phyloP scores from a whole-genome alignment of 2,113 vertebrate genomes.

The Caranx melampygus region DNA sequence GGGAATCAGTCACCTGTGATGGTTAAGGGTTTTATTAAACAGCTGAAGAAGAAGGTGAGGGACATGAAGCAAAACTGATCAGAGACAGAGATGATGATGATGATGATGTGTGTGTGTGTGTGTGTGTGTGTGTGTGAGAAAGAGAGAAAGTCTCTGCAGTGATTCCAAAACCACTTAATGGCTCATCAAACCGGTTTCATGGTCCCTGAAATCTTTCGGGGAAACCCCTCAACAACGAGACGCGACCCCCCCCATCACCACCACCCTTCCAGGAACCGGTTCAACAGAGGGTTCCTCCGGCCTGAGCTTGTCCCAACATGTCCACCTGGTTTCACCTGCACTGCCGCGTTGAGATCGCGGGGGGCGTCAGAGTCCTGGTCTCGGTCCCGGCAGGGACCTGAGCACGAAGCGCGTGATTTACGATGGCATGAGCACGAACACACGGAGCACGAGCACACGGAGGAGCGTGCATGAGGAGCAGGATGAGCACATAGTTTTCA shows the following conservation, averaged over 20 bases:
- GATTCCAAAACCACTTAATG: too few species aligned
- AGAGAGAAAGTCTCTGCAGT: too few species aligned
- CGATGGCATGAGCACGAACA: background rate
- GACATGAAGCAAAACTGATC: too few species aligned
- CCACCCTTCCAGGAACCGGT: background rate
- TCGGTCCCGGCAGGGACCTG: background rate
- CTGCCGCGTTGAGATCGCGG: background rate
- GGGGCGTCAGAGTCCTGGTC: slow-evolving; percentile 26
- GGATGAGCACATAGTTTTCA: background rate
- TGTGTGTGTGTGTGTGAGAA: too few species aligned
- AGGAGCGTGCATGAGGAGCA: background rate
- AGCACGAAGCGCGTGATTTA: background rate
- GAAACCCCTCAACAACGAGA: too few species aligned
- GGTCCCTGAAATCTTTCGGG: too few species aligned
- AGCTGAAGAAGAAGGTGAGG: too few species aligned
- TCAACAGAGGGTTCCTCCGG: background rate
- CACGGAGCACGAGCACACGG: background rate
- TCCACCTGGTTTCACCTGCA: slow-evolving; percentile 18
- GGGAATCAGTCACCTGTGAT: too few species aligned
- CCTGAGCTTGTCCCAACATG: slow-evolving; percentile 2
- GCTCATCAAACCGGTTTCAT: background rate
- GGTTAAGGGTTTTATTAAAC: too few species aligned
- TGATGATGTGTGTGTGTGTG: too few species aligned
- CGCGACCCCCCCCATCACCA: too few species aligned
- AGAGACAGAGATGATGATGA: too few species aligned